A percentile compares a stretch with the other conserved stretches of the same genome.
Conservation (phyloP, 2,113 vertebrate genomes). For the Ceuthmochares aereus region DNA sequence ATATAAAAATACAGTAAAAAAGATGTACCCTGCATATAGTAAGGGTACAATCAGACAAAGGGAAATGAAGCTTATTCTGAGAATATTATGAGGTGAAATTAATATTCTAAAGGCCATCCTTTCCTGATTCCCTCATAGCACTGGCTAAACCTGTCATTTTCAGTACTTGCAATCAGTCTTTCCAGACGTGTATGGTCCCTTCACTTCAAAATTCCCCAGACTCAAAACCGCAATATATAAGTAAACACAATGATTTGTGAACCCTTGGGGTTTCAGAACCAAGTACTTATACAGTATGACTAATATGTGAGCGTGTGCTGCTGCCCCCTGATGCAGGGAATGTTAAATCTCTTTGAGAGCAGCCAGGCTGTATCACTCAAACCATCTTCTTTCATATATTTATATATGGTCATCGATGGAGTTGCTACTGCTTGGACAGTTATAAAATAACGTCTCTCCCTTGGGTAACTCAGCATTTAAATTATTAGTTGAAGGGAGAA, state of each 20-base stretch:
- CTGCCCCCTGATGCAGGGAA: conserved; percentile 30
- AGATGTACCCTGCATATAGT: neutral
- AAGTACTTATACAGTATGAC: neutral
- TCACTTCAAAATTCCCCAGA: neutral
- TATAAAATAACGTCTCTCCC: neutral
- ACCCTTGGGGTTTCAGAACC: neutral
- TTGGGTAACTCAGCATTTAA: neutral
- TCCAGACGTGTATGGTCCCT: neutral
- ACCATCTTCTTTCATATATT: neutral
- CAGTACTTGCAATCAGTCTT: neutral
- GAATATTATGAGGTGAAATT: neutral
- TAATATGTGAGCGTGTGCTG: neutral
- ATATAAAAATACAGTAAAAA: conserved; percentile 10
- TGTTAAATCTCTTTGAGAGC: neutral
- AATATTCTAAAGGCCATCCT: neutral
- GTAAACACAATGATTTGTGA: neutral
- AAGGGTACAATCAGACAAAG: neutral
- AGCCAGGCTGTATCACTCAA: neutral
- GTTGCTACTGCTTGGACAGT: neutral
- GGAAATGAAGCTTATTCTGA: neutral
- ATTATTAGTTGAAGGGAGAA: neutral
- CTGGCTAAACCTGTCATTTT: neutral
- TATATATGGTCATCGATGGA: neutral
- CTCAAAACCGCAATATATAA: neutral
- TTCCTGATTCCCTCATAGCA: neutral